These are phyloP conservation scores for Agonopterix alstromeriana DNA, from an alignment of 2,888 invertebrate genomes.

Conservation along the genomic window DNA sequence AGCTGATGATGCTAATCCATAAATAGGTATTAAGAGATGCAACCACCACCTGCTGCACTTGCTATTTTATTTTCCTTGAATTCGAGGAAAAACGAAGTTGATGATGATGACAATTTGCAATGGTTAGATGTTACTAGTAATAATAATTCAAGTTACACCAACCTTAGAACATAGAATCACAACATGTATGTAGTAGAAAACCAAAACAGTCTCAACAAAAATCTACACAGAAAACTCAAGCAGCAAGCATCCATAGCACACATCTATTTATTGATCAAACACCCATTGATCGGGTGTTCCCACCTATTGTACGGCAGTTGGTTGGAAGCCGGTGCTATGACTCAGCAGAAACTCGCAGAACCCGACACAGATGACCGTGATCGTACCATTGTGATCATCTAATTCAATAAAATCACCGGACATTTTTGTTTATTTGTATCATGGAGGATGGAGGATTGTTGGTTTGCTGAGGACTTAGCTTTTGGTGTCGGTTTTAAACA, in stretches of 20 bases:
- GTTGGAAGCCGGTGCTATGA: slow-evolving; percentile 52
- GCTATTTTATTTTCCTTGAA: too few species aligned
- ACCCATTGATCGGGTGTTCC: slow-evolving; percentile 69
- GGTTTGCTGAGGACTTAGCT: too few species aligned
- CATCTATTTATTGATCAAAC: slow-evolving; percentile 70
- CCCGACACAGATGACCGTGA: slow-evolving; percentile 26
- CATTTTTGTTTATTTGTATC: slow-evolving; percentile 67
- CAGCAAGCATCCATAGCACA: slow-evolving; percentile 22
- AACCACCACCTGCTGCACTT: too few species aligned
- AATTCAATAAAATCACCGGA: slow-evolving; percentile 75
- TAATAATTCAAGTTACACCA: too few species aligned
- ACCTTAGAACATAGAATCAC: background rate
- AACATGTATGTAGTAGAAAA: background rate
- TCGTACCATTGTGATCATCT: slow-evolving; percentile 66
- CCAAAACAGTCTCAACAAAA: background rate
- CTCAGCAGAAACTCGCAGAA: slow-evolving; percentile 35
- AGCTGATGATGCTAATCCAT: too few species aligned
- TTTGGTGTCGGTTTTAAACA: too few species aligned
- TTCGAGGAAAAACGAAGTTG: too few species aligned
- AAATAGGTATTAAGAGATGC: too few species aligned
- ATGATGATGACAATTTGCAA: too few species aligned
- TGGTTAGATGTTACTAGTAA: too few species aligned
- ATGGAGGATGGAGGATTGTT: background rate
- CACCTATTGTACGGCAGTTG: slow-evolving; percentile 61
- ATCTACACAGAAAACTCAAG: background rate